These are phyloP conservation scores for Crypturellus tataupa DNA, from an alignment of 2,797 vertebrate species.

Conservation along the genomic window DNA sequence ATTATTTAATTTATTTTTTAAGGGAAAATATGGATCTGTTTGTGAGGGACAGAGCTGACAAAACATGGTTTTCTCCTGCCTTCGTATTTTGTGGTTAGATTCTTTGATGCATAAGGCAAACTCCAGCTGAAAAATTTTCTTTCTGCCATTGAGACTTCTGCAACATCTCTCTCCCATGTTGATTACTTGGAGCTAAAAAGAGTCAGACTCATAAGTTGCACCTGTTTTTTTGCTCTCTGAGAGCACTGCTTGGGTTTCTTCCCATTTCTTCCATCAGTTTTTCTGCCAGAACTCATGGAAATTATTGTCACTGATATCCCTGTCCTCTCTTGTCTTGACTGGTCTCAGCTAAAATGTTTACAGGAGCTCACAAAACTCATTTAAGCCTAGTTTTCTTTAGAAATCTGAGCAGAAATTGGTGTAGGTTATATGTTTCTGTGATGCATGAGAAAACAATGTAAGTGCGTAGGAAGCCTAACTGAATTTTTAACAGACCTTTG, in stretches of 20 bases:
- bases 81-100: neutral
- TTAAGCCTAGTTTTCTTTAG: neutral
- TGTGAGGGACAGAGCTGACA: neutral
- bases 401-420: neutral
- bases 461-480: fast-evolving
- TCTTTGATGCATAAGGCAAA: neutral
- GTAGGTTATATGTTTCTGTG: neutral
- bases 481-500: neutral
- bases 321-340: neutral
- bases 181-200: neutral
- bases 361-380: neutral
- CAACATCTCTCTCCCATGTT: neutral
- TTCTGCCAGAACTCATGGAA: neutral
- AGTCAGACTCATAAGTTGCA: neutral
- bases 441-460: neutral
- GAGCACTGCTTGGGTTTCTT: neutral
- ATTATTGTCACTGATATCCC: neutral
- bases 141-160: neutral
- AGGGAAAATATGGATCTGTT: neutral
- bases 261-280: too few species aligned
- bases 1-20: neutral
- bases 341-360: neutral
- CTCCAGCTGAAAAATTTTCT: neutral
- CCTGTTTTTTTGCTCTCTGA: neutral
- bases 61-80: neutral